phyloP scores from a whole-genome alignment of 2,888 invertebrate species.

The Erpobdella octoculata region DNA sequence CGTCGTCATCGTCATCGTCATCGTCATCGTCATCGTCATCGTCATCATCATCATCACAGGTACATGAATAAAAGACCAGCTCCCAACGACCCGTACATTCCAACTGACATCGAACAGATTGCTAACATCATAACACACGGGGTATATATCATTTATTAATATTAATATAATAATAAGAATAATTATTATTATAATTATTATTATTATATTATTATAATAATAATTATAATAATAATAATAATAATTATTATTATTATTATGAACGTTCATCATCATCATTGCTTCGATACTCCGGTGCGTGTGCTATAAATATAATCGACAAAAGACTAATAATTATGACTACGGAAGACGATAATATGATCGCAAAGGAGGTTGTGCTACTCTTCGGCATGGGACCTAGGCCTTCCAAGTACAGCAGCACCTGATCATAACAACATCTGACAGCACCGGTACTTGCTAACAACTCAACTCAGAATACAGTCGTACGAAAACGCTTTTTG shows the following conservation, averaged over 20 bases:
- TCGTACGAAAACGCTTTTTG: too few species aligned
- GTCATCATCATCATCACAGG: constrained; percentile 37
- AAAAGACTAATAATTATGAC: too few species aligned
- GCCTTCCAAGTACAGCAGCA: too few species aligned
- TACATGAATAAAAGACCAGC: constrained; percentile 46
- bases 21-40: constrained; percentile 8
- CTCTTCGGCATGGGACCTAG: too few species aligned
- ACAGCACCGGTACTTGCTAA: too few species aligned
- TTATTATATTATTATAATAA: not conserved
- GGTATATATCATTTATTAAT: constrained; percentile 47
- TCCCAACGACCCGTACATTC: constrained; percentile 64
- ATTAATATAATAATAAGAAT: not conserved
- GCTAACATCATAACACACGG: constrained; percentile 87
- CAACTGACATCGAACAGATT: constrained; percentile 78
- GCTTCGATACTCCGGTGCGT: too few species aligned
- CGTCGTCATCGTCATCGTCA: constrained; percentile 10
- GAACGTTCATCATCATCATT: not conserved
- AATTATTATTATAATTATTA: not conserved
- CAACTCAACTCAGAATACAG: too few species aligned
- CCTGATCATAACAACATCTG: too few species aligned
- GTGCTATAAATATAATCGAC: too few species aligned
- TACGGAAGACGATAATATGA: too few species aligned
- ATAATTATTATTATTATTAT: not conserved
- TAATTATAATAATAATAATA: not conserved
- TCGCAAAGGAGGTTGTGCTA: too few species aligned